These are phyloP conservation scores for Lagocephalus sceleratus DNA, from an alignment of 2,797 vertebrate species.

Conservation along the genomic window DNA sequence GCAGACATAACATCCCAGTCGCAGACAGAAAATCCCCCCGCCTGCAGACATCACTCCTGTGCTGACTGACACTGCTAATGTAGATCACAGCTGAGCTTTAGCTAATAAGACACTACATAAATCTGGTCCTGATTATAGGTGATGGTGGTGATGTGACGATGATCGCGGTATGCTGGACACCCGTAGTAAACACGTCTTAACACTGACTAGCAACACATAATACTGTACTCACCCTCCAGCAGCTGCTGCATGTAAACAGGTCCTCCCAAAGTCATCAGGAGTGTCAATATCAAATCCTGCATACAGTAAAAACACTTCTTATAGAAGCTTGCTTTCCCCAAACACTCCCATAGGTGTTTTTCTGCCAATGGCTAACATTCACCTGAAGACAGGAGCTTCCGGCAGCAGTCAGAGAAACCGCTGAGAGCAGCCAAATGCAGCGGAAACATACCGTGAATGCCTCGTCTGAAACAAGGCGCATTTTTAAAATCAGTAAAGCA, in stretches of 20 bases:
- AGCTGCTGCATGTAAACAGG: conserved; percentile 97
- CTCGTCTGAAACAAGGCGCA: conserved; percentile 78
- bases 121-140: too few species aligned
- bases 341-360: neutral
- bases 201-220: neutral
- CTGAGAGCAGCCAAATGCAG: conserved; percentile 97
- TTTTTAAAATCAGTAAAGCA: too few species aligned
- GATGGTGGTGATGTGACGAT: neutral
- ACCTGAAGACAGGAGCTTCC: conserved; percentile 97
- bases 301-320: conserved; percentile 16
- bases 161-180: neutral
- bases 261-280: conserved; percentile 96
- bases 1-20: too few species aligned
- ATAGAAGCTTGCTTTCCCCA: neutral
- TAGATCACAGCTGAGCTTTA: too few species aligned
- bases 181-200: neutral
- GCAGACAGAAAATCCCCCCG: neutral
- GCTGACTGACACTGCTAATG: too few species aligned
- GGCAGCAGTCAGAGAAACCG: conserved; percentile 97
- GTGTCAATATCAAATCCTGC: conserved; percentile 96
- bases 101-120: too few species aligned
- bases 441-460: conserved; percentile 97
- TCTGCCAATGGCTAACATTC: conserved; percentile 2
- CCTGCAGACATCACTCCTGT: neutral
- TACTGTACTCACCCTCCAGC: conserved; percentile 89